A percentile compares a stretch with the other conserved stretches of the same genome.
Conservation (phyloP, 2,113 vertebrate genomes). For the Daboia siamensis region DNA sequence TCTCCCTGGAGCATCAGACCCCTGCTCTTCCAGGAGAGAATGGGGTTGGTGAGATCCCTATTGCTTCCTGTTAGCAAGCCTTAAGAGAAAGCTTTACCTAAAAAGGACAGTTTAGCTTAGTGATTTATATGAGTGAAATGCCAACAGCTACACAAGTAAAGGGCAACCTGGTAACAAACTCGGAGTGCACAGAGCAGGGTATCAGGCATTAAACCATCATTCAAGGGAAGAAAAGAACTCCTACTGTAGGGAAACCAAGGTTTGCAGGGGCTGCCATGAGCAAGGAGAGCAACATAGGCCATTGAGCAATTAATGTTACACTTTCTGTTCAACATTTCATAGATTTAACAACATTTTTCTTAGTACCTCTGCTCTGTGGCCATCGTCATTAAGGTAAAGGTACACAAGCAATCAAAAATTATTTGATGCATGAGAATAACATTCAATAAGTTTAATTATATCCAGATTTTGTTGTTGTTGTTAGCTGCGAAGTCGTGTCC, state of each 20-base stretch:
- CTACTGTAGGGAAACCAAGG: not conserved
- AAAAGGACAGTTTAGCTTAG: slow-evolving; percentile 52
- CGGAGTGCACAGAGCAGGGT: slow-evolving; percentile 23
- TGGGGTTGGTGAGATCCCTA: slow-evolving; percentile 14
- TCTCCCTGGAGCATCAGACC: not conserved
- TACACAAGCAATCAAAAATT: not conserved
- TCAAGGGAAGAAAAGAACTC: slow-evolving; percentile 34
- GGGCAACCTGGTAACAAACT: slow-evolving; percentile 11
- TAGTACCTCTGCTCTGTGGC: not conserved
- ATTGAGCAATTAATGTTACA: not conserved
- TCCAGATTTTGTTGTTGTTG: too few relatives aligned
- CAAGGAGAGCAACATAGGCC: not conserved
- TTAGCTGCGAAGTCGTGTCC: too few relatives aligned
- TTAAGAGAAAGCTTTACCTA: slow-evolving; percentile 58
- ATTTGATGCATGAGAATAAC: not conserved
- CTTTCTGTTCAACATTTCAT: not conserved
- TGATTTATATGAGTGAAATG: slow-evolving; percentile 68
- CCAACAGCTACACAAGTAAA: slow-evolving; percentile 35
- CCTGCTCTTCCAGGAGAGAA: not conserved
- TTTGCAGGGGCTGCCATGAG: not conserved
- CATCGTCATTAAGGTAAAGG: not conserved
- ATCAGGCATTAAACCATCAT: not conserved
- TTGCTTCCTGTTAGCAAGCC: slow-evolving; percentile 56
- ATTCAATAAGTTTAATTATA: not conserved
- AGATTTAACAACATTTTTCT: not conserved